Conservation (phyloP, 2,113 vertebrate genomes). For the Solenodon paradoxus region DNA sequence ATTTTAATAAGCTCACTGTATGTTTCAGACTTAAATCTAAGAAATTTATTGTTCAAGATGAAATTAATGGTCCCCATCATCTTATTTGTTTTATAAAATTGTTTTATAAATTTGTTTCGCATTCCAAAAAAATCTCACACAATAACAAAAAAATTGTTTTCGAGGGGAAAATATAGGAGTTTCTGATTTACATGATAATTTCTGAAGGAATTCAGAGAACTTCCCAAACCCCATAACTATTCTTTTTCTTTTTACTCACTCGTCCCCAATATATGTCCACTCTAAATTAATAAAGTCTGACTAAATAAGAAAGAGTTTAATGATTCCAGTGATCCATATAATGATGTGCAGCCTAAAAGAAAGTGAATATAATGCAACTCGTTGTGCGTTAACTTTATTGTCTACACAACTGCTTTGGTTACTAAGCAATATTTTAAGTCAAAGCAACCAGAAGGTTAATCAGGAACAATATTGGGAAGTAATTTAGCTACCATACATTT, state of each 20-base stretch:
- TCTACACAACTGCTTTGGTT: background rate
- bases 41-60: background rate
- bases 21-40: background rate
- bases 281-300: background rate
- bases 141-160: background rate
- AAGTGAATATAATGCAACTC: background rate
- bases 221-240: background rate
- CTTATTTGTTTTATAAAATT: background rate
- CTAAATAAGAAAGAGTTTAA: background rate
- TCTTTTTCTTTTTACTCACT: background rate
- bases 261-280: background rate
- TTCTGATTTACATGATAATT: background rate
- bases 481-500: background rate
- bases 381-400: background rate
- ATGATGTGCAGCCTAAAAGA: background rate
- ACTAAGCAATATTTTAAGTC: slow-evolving; percentile 2
- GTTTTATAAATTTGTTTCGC: no score
- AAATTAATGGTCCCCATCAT: background rate
- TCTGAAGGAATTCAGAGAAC: slow-evolving; percentile 5
- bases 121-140: background rate
- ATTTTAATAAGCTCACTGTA: background rate
- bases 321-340: background rate
- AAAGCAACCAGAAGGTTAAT: background rate
- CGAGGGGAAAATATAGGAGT: background rate
- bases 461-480: background rate